These are phyloP conservation scores for Axis porcinus DNA, from an alignment of 2,113 vertebrate species.

Conservation along the genomic window DNA sequence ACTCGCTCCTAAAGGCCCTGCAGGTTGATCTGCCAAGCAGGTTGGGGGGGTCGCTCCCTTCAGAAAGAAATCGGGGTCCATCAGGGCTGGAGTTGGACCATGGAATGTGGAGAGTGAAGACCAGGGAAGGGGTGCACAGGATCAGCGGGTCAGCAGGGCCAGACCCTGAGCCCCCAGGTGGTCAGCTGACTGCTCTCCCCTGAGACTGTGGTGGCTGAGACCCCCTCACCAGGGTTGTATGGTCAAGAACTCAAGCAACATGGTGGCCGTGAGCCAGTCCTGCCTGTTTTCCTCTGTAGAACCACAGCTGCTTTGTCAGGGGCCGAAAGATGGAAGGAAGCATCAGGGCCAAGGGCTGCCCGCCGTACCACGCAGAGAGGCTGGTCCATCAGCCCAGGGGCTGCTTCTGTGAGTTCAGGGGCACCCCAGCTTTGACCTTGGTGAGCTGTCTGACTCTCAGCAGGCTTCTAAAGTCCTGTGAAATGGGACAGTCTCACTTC, in stretches of 20 bases:
- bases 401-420: background rate
- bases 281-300: background rate
- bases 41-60: background rate
- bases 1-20: background rate
- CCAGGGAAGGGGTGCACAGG: background rate
- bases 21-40: background rate
- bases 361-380: background rate
- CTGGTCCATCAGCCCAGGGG: background rate
- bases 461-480: background rate
- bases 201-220: fast-evolving
- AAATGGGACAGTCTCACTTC: background rate
- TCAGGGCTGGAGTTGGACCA: background rate
- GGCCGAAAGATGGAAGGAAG: fast-evolving
- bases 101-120: background rate
- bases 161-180: background rate
- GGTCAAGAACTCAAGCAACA: background rate
- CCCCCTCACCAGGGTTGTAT: background rate
- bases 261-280: background rate
- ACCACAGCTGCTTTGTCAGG: background rate
- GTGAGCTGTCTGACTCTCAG: background rate
- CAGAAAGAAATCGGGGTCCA: background rate
- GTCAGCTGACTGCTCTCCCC: background rate
- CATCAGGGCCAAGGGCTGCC: fast-evolving
- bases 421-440: background rate
- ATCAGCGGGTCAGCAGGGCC: background rate